Conservation (phyloP, 2,113 vertebrate genomes). For the Otolemur garnettii region DNA sequence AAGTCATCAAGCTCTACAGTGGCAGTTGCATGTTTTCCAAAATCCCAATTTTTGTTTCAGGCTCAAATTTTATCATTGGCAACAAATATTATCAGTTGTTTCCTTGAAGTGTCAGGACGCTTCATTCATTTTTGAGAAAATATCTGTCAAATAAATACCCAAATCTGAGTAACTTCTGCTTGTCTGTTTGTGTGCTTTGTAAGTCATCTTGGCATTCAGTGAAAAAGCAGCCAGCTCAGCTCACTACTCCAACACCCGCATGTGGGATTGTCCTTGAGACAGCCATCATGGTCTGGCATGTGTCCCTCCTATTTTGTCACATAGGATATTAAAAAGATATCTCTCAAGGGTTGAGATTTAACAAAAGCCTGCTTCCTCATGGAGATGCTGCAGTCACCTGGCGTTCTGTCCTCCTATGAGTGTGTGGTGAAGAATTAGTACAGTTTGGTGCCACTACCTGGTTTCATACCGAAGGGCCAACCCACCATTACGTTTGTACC, state of each 20-base stretch:
- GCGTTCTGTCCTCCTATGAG: no score
- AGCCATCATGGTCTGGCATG: background rate
- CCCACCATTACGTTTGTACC: background rate
- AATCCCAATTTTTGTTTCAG: constrained; percentile 52
- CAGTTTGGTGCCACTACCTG: background rate
- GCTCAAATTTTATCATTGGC: constrained; percentile 3
- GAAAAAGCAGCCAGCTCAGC: background rate
- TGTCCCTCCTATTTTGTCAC: background rate
- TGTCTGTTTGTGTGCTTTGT: background rate
- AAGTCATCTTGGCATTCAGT: background rate
- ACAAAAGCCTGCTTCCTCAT: background rate
- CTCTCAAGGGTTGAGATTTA: background rate
- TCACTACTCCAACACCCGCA: background rate
- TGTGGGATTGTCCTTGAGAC: background rate
- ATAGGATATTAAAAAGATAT: background rate
- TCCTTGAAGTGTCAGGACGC: background rate
- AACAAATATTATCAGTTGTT: constrained; percentile 45
- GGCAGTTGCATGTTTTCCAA: background rate
- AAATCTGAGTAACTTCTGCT: background rate
- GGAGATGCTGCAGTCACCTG: background rate
- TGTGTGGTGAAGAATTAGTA: background rate
- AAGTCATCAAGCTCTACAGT: background rate
- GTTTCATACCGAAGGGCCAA: background rate
- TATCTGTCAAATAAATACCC: background rate
- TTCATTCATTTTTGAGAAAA: constrained; percentile 37